These are phyloP conservation scores for Crax fasciolata DNA, from an alignment of 2,797 vertebrate genomes.

Conservation along the genomic window DNA sequence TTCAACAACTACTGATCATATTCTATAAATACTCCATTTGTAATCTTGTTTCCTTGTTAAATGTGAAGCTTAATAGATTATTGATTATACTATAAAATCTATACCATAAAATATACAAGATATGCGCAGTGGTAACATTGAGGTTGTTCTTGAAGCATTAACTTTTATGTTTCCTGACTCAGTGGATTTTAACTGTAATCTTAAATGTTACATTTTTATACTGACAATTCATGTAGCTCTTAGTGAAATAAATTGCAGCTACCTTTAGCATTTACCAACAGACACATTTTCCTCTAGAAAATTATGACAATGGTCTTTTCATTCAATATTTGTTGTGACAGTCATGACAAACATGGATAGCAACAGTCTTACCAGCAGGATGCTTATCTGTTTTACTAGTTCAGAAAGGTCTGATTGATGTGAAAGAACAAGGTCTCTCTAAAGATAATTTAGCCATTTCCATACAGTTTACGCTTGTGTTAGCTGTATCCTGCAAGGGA, in stretches of 20 bases:
- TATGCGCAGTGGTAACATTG: slow-evolving; percentile 8
- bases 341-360: slow-evolving; percentile 79
- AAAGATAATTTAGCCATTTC: slow-evolving; percentile 89
- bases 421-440: slow-evolving; percentile 83
- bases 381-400: slow-evolving; percentile 86
- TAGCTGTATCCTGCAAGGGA: slow-evolving; percentile 85
- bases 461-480: slow-evolving; percentile 87
- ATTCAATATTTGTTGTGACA: slow-evolving; percentile 80
- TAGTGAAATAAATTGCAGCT: slow-evolving; percentile 49
- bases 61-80: slow-evolving; percentile 61
- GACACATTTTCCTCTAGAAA: slow-evolving; percentile 69
- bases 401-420: slow-evolving; percentile 87
- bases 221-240: slow-evolving; percentile 25
- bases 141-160: slow-evolving; percentile 13
- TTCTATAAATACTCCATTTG: slow-evolving; percentile 1
- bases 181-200: slow-evolving; percentile 20
- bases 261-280: slow-evolving; percentile 39
- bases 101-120: slow-evolving; percentile 42
- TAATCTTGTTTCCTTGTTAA: slow-evolving; percentile 24
- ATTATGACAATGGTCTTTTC: slow-evolving; percentile 69
- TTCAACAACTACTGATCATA: not conserved
- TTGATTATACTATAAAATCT: slow-evolving; percentile 53
- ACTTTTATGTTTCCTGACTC: slow-evolving; percentile 53
- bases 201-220: not conserved
- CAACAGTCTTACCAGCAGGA: slow-evolving; percentile 81